Evolutionary conservation across 2,797 vertebrate genomes (phyloP).

Genomic region (Xerus rutilus): DNA sequence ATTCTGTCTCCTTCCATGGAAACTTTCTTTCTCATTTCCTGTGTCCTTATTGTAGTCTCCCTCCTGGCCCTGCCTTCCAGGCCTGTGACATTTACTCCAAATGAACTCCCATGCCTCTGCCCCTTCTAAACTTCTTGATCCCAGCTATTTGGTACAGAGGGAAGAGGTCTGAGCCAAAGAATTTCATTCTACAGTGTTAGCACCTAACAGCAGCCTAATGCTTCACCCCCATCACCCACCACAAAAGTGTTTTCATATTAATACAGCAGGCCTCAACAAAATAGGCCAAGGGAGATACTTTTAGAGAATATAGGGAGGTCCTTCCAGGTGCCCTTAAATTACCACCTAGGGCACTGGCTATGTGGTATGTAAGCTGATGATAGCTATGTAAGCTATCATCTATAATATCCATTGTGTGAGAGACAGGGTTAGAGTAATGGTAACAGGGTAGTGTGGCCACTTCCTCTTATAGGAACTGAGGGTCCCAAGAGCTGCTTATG

Average conservation of each 20-base stretch:
- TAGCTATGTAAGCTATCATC: background rate
- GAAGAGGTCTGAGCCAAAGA: background rate
- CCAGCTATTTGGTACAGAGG: background rate
- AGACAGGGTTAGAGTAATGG: background rate
- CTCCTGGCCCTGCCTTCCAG: background rate
- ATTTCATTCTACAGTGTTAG: background rate
- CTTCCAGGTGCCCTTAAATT: background rate
- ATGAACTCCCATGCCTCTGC: background rate
- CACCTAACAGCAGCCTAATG: background rate
- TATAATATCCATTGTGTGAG: background rate
- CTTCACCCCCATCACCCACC: background rate
- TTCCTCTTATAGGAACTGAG: background rate
- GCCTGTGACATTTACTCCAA: background rate
- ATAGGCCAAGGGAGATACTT: background rate
- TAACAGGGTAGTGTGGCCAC: background rate
- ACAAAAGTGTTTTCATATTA: background rate
- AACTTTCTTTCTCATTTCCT: background rate
- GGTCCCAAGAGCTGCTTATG: background rate
- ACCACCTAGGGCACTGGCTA: background rate
- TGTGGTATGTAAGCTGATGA: background rate
- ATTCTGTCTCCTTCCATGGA: background rate
- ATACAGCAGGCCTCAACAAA: background rate
- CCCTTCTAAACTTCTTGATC: constrained; percentile 6
- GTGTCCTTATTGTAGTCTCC: background rate
- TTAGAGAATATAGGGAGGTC: background rate